Percentiles rank a stretch among this genome's conserved stretches.
phyloP scores from a whole-genome alignment of 2,888 invertebrate genomes.

The Nomada fabriciana region DNA sequence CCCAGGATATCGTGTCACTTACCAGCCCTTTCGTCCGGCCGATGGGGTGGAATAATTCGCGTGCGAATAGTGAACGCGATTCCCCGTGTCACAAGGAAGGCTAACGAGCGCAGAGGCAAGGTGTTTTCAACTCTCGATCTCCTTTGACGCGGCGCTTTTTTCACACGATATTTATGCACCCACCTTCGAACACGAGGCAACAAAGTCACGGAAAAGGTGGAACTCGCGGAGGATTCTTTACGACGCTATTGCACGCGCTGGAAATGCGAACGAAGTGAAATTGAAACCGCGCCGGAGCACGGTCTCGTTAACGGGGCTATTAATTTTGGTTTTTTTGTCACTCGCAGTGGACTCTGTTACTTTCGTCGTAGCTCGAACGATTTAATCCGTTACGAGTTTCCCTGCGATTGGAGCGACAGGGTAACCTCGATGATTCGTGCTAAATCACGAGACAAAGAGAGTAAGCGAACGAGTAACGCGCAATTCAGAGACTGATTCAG shows the following conservation, averaged over 20 bases:
- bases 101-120: conserved; percentile 49
- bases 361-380: background rate
- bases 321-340: conserved; percentile 22
- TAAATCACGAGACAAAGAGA: conserved; percentile 44
- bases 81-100: conserved; percentile 38
- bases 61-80: conserved; percentile 67
- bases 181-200: conserved; percentile 4
- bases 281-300: conserved; percentile 4
- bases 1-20: conserved; percentile 60
- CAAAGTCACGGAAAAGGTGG: conserved; percentile 41
- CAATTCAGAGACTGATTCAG: conserved; percentile 45
- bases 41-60: conserved; percentile 67
- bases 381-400: conserved; percentile 27
- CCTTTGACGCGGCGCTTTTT: conserved; percentile 21
- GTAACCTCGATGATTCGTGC: conserved; percentile 37
- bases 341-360: background rate
- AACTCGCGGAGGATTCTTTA: conserved; percentile 11
- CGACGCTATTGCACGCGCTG: conserved; percentile 26
- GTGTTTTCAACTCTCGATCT: conserved; percentile 25
- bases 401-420: conserved; percentile 1
- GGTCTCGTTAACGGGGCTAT: conserved; percentile 23
- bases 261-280: conserved; percentile 5
- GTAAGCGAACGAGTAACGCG: conserved; percentile 48
- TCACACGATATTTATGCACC: conserved; percentile 10
- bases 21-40: conserved; percentile 53